Evolutionary conservation across 1,140 invertebrate genomes (phyloP), one percentile per base, ranked within the genome.

Genomic region (Heliconius eleuchia): DNA sequence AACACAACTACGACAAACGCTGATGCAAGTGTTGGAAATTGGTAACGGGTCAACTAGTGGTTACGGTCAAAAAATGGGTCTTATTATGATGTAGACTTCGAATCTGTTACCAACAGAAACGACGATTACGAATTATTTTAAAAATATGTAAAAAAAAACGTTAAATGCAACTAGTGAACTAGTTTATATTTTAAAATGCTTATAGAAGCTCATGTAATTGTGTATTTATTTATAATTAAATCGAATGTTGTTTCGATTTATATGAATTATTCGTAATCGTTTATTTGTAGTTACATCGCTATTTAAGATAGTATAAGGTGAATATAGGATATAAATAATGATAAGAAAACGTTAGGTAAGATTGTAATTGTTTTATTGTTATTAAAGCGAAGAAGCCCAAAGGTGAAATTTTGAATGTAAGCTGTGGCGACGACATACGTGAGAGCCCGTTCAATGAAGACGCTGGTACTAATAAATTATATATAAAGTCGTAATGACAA

Each of bases 341-440:
- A 66, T 66, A 66, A 66, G 60, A 16, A 66, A 13, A 66, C 4
- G 4, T 27, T 66, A 66, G 9, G 60, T 30, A 66, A 66, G 13
- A 66, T 66, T 77, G 55, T 83, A 78, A 81, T 81, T 82, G 74
- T 89, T 86, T 89, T 84, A 85, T 92, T 93, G 85, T 92, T 88
- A 89, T 92, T 92, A 88, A 94, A 94, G 92, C 91, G 73, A 94
- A 89, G 91, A 93, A 94, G 90, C 86, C 86, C 88, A 94, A 90
- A 89, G 86, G 86, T 89, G 91, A 90, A 70, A 86, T 90, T 78
- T 83, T 86, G 75, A 89, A 92, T 90, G 85, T 92, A 86, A 87
- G 86, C 88, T 79, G 89, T 84, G 88, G 87, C 80, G 88, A 90
- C 77, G 88, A 90, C 77, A 84, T 78, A 84, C 86, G 87, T 80